Evolutionary conservation across 2,113 vertebrate genomes (phyloP), one percentile per base, ranked within the genome.

Genomic region (Phycodurus eques): DNA sequence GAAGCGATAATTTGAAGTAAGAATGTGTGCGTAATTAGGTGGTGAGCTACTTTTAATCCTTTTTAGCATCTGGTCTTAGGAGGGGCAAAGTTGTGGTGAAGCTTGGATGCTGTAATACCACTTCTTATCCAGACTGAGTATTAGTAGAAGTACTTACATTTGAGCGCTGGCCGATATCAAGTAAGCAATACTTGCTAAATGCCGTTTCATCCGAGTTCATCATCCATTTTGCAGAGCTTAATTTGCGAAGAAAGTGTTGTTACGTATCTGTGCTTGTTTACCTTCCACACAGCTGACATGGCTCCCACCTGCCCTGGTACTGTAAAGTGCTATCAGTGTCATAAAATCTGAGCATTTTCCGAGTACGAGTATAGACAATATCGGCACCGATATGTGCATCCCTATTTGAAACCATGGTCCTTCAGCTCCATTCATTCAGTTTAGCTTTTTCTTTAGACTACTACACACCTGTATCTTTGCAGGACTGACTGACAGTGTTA

Each of bases 21-120:
- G 66, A 72, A 17, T 20, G 69, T 60, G 70, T 80, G 56, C 73
- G 54, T 70, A 42, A 74, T 84, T 80, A 67, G 60, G 46, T 80
- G 1, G 5, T 12, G 22, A 65, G 54, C 44, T 57, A 68, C 61
- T 72, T 22, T 57, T 31, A 20, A 66, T 42, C 11, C 42, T 43
- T 67, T 73, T 73, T 43, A 46, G 14, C 17, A 10, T 8, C 49
- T n/a, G 5, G n/a, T 56, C 7, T 46, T 43, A 67, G 75, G 56
- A 66, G 27, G 14, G 27, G 3, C 39, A 12, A 10, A n/a, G 14
- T 49, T 17, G 10, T 8, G 19, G 6, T 67, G 33, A 17, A 8
- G 64, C 39, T 35, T 9, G 70, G 56, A 33, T 68, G 17, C 35
- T 17, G 20, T 13, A 20, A 27, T 10, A 13, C 13, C 1, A 13